A percentile compares a stretch with the other conserved stretches of the same genome.
Conservation (phyloP, 2,888 invertebrate genomes). For the Scelioninae gen. 1 region DNA sequence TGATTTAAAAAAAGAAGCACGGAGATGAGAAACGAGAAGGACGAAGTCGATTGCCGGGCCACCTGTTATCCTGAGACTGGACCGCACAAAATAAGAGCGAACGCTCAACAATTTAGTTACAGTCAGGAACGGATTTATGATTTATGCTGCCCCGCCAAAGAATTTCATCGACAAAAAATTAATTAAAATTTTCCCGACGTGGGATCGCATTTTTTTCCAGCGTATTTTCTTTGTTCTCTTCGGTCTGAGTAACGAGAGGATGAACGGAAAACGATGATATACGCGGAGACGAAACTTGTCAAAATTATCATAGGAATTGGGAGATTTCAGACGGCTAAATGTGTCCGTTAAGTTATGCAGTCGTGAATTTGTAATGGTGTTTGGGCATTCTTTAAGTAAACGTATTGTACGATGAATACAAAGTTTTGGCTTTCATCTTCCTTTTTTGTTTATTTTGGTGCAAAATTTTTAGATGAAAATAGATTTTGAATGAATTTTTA, state of each 20-base stretch:
- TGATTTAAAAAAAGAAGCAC: constrained; percentile 54
- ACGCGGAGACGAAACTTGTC: constrained; percentile 31
- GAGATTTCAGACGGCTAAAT: neutral
- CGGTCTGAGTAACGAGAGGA: constrained; percentile 20
- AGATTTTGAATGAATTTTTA: too few relatives aligned
- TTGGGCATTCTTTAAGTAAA: neutral
- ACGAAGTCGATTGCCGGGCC: constrained; percentile 56
- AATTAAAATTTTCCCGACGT: constrained; percentile 44
- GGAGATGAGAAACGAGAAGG: too few relatives aligned
- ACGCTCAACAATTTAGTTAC: constrained; percentile 19
- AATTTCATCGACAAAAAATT: constrained; percentile 44
- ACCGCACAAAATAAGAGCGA: constrained; percentile 47
- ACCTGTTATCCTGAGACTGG: constrained; percentile 53
- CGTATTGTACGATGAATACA: too few relatives aligned
- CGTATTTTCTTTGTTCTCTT: constrained; percentile 4
- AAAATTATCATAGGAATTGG: constrained; percentile 49
- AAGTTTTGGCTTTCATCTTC: neutral
- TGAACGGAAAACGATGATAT: constrained; percentile 48
- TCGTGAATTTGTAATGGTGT: neutral
- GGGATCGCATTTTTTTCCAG: neutral
- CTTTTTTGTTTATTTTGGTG: constrained; percentile 1
- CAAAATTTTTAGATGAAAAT: too few relatives aligned
- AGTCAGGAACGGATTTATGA: constrained; percentile 57
- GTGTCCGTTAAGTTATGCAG: constrained; percentile 12
- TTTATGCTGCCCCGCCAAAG: constrained; percentile 42